Base-by-base conservation (phyloP, 1,140 invertebrate species). In the Eupristina koningsbergeri region DNA sequence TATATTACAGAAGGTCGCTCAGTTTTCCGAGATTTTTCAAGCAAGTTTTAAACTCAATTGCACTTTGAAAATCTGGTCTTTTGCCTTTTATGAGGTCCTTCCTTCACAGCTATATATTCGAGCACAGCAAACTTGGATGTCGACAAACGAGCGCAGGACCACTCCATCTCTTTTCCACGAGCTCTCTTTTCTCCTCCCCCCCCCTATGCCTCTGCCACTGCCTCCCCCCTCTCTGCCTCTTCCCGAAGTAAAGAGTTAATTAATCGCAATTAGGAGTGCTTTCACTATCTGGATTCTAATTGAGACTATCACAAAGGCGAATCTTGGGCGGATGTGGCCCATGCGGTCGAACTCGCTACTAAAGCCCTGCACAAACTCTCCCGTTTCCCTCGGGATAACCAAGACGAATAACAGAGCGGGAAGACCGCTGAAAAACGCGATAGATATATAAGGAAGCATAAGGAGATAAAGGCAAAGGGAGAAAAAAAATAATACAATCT, bases 381-480 rank as follows among this genome's bases (percentile, higher is more conserved):
- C 74, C 64, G 75, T 78, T 75, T 87, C 85, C 85, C 85, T 47
- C 31, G 85, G 86, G 88, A 87, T 88, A 89, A 89, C 89, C 87
- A 83, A 84, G 67, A 73, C 78, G 50, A 50, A 39, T 39, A 53
- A 64, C 39, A 71, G 50, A 39, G 47, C 29, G 63, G 5, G 41
- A 79, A 17, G 58, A n/a, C 31, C 11, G 63, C 45, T 22, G 63
- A 50, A 41, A n/a, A 80, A 29, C 22, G 75, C 61, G 50, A 58
- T 22, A 41, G 19, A 71, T 26, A 9, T 15, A 71, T 22, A 47
- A 31, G 13, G 1, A 15, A 6, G 26, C 7, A 19, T 47, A 36
- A 17, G 47, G 36, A 39, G 19, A n/a, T 7, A 77, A 34, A 77
- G 22, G 36, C 15, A 31, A 34, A 76, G 47, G 47, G n/a, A 22